Conservation (phyloP, 1,140 invertebrate species). For the Drosophila lowei region DNA sequence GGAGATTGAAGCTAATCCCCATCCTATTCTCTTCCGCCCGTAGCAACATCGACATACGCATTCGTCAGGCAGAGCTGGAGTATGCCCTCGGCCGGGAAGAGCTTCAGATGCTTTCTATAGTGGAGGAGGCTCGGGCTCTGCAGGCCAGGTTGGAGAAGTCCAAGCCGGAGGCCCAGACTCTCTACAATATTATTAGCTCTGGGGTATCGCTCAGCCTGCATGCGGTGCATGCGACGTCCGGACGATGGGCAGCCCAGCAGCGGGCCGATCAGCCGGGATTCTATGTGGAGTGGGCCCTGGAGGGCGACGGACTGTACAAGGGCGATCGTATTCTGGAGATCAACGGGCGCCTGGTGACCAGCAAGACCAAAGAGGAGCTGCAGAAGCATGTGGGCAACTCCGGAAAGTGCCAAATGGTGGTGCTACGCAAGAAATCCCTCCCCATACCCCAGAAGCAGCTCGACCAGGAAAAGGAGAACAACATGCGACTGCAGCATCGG, state of each 20-base stretch:
- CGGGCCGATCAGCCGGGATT: slow-evolving; percentile 86
- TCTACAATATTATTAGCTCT: slow-evolving; percentile 79
- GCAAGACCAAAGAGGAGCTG: slow-evolving; percentile 88
- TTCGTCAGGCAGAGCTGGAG: slow-evolving; percentile 94
- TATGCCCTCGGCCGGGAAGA: slow-evolving; percentile 94
- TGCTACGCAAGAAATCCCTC: slow-evolving; percentile 84
- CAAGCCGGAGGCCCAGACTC: slow-evolving; percentile 72
- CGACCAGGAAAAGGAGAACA: slow-evolving; percentile 87
- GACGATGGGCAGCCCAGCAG: slow-evolving; percentile 85
- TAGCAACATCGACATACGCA: slow-evolving; percentile 95
- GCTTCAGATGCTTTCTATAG: slow-evolving; percentile 91
- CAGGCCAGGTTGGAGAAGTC: slow-evolving; percentile 89
- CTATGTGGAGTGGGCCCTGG: slow-evolving; percentile 90
- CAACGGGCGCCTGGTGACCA: slow-evolving; percentile 90
- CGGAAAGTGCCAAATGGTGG: slow-evolving; percentile 84
- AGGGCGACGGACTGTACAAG: slow-evolving; percentile 88
- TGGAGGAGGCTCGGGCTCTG: slow-evolving; percentile 92
- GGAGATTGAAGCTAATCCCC: background rate
- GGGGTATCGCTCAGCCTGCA: slow-evolving; percentile 84
- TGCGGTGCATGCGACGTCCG: slow-evolving; percentile 87
- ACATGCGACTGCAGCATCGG: slow-evolving; percentile 92
- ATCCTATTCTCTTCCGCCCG: background rate
- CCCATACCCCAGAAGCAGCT: slow-evolving; percentile 67
- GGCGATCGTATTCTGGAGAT: slow-evolving; percentile 93
- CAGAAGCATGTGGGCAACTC: slow-evolving; percentile 81